These are phyloP conservation scores for Anoplolepis gracilipes DNA, from an alignment of 1,140 invertebrate species.

Conservation along the genomic window DNA sequence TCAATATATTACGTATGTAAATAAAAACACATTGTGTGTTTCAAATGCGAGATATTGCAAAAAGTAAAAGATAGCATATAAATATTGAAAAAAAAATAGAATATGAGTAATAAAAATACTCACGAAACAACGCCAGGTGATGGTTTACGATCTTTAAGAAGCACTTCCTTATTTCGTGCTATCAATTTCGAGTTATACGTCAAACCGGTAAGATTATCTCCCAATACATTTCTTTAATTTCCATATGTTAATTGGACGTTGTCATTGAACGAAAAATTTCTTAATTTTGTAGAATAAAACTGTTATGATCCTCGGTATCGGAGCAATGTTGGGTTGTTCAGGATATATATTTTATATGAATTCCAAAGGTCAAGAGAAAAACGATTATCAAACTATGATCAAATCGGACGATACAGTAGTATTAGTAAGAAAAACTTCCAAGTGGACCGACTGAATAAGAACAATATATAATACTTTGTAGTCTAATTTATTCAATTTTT, in stretches of 20 bases:
- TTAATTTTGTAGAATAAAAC: slow-evolving; percentile 90
- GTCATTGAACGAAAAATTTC: slow-evolving; percentile 32
- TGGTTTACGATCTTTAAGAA: slow-evolving; percentile 91
- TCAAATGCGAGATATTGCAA: neutral
- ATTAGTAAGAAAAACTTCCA: slow-evolving; percentile 92
- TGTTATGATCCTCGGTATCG: slow-evolving; percentile 91
- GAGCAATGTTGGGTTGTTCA: slow-evolving; percentile 87
- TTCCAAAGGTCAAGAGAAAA: slow-evolving; percentile 90
- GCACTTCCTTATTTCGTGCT: slow-evolving; percentile 89
- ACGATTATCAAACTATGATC: slow-evolving; percentile 92
- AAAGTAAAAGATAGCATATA: slow-evolving; percentile 64
- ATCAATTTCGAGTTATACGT: slow-evolving; percentile 94
- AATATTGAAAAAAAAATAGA: neutral
- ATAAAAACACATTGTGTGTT: too few species aligned
- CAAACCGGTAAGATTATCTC: slow-evolving; percentile 89
- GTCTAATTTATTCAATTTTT: neutral
- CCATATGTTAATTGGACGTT: too few species aligned
- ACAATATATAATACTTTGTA: neutral
- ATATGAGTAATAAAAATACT: slow-evolving; percentile 74
- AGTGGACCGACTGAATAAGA: slow-evolving; percentile 87
- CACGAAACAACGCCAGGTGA: slow-evolving; percentile 88
- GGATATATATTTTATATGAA: slow-evolving; percentile 94
- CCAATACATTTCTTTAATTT: neutral
- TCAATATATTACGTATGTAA: too few species aligned
- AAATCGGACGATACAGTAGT: slow-evolving; percentile 90